Base-by-base conservation (phyloP, 2,113 vertebrate species). In the Hoplias malabaricus region DNA sequence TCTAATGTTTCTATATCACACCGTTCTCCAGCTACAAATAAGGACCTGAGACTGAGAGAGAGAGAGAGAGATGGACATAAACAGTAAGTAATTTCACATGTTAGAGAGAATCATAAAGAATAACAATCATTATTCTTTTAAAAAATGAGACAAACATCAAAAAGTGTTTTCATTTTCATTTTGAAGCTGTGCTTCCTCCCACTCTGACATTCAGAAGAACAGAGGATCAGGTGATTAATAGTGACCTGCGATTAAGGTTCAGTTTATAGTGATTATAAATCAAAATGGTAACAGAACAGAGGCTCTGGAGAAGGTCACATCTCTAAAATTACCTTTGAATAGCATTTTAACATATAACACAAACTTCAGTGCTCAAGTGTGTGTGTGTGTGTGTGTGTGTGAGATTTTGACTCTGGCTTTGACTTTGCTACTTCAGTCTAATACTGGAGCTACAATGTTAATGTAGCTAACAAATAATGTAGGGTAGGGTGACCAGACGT, bases 21-120 rank as follows among this genome's bases (percentile, higher is more conserved):
- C 63, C 90, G 95, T 75, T 99, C 96, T 27, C 98, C 98, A 53
- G 97, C 98, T 82, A 99, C 65, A 88, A 98, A 99, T 23, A 99
- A 78, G 0, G 82, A 92, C 80, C 91, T 94, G 80, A 99, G 90
- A 84, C 98, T 95, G 88, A 46, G 12, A 80, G 80, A 57, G 42
- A 62, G 29, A 83, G 43, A 83, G n/a, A 70, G 54, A 68, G 14
- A 14, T 38, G 5, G 19, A 33, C n/a, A 23, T 6, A 53, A 19
- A 34, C 1, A 50, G 46, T 31, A 3, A 25, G 7, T 46, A 10
- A 46, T 43, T 12, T 43, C 42, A n/a, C n/a, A 11, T 0, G 4
- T 19, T 4, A 48, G 46, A 19, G 46, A 19, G 46, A n/a, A n/a
- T 19, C 16, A 19, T 4, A 48, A n/a, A n/a, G 16, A n/a, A 5